A percentile compares a stretch with the other conserved stretches of the same genome.
Conservation (phyloP, 2,797 vertebrate genomes). For the Acrossocheilus fasciatus region DNA sequence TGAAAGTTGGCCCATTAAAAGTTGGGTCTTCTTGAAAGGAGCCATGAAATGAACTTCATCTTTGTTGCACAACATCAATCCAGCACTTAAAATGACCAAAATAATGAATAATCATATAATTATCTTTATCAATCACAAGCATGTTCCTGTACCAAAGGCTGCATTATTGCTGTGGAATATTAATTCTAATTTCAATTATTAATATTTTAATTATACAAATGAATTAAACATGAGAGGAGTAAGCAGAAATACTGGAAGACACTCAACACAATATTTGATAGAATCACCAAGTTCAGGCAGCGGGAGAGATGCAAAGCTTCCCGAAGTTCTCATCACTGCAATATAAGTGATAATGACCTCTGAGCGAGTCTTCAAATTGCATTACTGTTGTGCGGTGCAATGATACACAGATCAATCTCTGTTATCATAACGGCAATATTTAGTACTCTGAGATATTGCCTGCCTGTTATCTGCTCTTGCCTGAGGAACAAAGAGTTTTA, state of each 20-base stretch:
- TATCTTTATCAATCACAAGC: constrained; percentile 51
- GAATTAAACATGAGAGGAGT: constrained; percentile 49
- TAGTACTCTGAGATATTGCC: constrained; percentile 55
- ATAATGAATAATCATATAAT: constrained; percentile 56
- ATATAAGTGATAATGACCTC: constrained; percentile 44
- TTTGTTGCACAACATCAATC: constrained; percentile 47
- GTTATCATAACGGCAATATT: constrained; percentile 55
- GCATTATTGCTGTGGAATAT: constrained; percentile 40
- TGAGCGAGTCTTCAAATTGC: constrained; percentile 30
- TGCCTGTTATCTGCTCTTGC: constrained; percentile 68
- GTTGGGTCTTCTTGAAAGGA: constrained; percentile 58
- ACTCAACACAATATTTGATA: constrained; percentile 14
- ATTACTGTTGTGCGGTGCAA: constrained; percentile 31
- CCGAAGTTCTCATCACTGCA: constrained; percentile 27
- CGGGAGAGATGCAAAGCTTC: constrained; percentile 27
- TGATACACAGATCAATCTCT: constrained; percentile 41
- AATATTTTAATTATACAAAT: constrained; percentile 57
- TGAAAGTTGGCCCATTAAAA: constrained; percentile 64
- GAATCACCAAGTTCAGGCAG: not conserved
- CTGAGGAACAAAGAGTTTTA: constrained; percentile 80
- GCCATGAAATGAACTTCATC: constrained; percentile 43
- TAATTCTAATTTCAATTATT: constrained; percentile 54
- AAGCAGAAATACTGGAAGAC: constrained; percentile 46
- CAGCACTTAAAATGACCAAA: constrained; percentile 47
- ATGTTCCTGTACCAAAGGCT: constrained; percentile 39